These are phyloP conservation scores for Cheirogaleus medius DNA, from an alignment of 2,113 vertebrate species.

Conservation along the genomic window DNA sequence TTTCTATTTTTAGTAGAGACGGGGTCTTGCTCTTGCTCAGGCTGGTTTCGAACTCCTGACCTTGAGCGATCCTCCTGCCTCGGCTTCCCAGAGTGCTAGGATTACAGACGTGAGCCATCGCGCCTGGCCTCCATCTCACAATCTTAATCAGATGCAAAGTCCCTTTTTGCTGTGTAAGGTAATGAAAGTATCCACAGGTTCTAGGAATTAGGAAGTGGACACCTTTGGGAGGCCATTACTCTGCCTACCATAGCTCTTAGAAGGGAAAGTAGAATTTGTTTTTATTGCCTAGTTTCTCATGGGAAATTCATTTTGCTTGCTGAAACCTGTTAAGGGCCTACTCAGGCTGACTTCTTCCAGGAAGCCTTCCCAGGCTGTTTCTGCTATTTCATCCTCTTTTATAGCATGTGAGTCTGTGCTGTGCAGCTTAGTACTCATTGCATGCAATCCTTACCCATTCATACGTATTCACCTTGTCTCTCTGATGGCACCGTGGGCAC, in stretches of 20 bases:
- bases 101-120: too few relatives aligned
- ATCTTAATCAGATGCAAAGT: background rate
- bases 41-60: too few relatives aligned
- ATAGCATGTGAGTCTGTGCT: background rate
- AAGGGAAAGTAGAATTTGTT: background rate
- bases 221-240: background rate
- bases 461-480: background rate
- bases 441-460: background rate
- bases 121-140: background rate
- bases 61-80: too few relatives aligned
- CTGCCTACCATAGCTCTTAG: background rate
- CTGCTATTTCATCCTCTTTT: background rate
- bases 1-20: too few relatives aligned
- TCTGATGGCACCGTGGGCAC: background rate
- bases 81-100: too few relatives aligned
- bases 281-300: background rate
- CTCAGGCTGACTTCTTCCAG: background rate
- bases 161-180: background rate
- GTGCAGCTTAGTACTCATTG: background rate
- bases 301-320: background rate
- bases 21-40: too few relatives aligned
- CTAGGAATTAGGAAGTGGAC: background rate
- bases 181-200: background rate
- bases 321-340: background rate
- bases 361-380: background rate